Evolutionary conservation across 2,888 invertebrate species (phyloP).

Genomic region (Sphecodes monilicornis): DNA sequence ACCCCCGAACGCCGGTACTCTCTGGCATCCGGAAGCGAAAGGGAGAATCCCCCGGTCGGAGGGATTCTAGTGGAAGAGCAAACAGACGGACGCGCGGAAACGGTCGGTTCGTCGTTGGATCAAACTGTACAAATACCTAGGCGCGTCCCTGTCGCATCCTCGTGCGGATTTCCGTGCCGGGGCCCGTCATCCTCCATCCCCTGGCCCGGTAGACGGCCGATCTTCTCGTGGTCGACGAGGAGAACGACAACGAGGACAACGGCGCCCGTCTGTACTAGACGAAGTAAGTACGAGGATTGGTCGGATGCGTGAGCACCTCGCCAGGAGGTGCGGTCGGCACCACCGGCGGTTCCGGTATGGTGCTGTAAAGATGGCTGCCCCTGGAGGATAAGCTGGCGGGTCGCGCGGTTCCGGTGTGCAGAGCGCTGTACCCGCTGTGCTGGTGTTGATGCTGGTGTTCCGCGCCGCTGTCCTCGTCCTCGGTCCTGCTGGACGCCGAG

Average conservation of each 20-base stretch:
- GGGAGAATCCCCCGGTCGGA: slow-evolving; percentile 18
- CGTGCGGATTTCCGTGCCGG: not conserved
- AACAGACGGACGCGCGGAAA: slow-evolving; percentile 29
- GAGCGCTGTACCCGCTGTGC: slow-evolving; percentile 85
- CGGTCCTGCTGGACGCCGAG: slow-evolving; percentile 86
- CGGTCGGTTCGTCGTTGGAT: slow-evolving; percentile 26
- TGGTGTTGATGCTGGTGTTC: slow-evolving; percentile 85
- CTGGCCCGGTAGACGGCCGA: slow-evolving; percentile 36
- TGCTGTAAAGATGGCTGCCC: slow-evolving; percentile 83
- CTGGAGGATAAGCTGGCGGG: slow-evolving; percentile 82
- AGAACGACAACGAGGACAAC: slow-evolving; percentile 19
- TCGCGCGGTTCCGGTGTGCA: slow-evolving; percentile 75
- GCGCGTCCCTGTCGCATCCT: not conserved
- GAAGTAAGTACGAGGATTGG: slow-evolving; percentile 83
- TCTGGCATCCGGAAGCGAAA: slow-evolving; percentile 12
- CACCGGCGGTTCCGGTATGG: slow-evolving; percentile 82
- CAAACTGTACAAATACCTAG: slow-evolving; percentile 60
- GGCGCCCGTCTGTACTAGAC: slow-evolving; percentile 71
- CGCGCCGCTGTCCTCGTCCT: slow-evolving; percentile 88
- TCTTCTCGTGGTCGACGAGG: slow-evolving; percentile 33
- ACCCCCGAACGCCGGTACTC: not conserved
- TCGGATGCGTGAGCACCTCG: slow-evolving; percentile 73
- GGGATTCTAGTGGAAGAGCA: slow-evolving; percentile 64
- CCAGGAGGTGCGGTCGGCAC: slow-evolving; percentile 75
- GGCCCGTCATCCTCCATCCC: slow-evolving; percentile 29